Conservation (phyloP, 2,113 vertebrate species). For the Hemicordylus capensis region DNA sequence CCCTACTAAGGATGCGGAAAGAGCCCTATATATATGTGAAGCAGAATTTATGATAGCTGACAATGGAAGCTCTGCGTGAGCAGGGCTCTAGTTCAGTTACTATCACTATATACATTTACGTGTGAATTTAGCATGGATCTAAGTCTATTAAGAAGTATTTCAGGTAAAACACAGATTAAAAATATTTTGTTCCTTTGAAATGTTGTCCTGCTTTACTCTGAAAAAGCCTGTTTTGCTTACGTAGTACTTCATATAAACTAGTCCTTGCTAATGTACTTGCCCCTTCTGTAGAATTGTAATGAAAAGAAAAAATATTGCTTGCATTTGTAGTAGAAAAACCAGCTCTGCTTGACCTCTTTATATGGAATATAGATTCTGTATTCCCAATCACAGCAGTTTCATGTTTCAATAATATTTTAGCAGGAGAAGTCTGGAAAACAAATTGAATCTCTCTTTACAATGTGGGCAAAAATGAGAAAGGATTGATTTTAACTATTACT, state of each 20-base stretch:
- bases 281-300: background rate
- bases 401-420: slow-evolving; percentile 12
- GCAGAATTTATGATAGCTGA: background rate
- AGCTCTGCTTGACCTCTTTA: background rate
- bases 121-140: background rate
- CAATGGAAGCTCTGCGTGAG: background rate
- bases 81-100: background rate
- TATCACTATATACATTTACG: too few relatives aligned
- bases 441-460: slow-evolving; percentile 44
- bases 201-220: background rate
- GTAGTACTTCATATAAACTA: too few relatives aligned
- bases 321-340: background rate
- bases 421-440: slow-evolving; percentile 1
- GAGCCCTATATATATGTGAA: background rate
- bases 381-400: slow-evolving; percentile 15
- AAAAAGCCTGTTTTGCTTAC: background rate
- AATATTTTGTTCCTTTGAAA: background rate
- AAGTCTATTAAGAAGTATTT: background rate
- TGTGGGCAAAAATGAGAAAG: background rate
- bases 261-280: background rate
- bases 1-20: background rate
- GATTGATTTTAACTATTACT: background rate
- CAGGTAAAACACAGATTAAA: background rate
- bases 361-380: background rate
- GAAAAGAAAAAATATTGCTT: background rate